Evolutionary conservation across 2,113 vertebrate species (phyloP).

Genomic region (Aspidoscelis tigris): DNA sequence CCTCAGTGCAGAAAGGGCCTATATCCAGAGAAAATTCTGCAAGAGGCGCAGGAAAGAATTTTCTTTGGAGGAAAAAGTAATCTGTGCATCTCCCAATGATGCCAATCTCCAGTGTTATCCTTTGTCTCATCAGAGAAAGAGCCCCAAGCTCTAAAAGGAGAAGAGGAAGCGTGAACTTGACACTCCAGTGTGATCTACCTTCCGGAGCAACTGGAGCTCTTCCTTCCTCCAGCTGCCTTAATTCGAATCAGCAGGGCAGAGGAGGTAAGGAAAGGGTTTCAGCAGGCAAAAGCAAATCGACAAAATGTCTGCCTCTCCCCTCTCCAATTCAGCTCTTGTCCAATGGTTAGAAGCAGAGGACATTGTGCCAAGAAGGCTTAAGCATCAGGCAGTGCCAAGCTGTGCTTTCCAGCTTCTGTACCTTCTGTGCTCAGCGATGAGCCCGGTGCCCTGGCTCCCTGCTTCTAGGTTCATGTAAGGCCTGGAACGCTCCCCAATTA

Average conservation of each 20-base stretch:
- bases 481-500: conserved; percentile 32
- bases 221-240: not conserved
- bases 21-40: not conserved
- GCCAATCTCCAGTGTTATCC: no score
- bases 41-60: not conserved
- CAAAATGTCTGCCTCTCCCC: not conserved
- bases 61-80: no score
- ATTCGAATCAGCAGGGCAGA: not conserved
- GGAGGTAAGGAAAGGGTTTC: not conserved
- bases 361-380: not conserved
- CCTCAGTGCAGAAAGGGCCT: no score
- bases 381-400: not conserved
- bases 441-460: not conserved
- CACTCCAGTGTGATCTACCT: not conserved
- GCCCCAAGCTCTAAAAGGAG: not conserved
- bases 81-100: no score
- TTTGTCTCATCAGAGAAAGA: no score
- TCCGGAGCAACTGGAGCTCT: not conserved
- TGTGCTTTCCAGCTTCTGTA: not conserved
- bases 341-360: not conserved
- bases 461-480: conserved; percentile 21
- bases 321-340: not conserved
- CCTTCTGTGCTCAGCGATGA: conserved; percentile 5
- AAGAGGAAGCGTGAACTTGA: not conserved
- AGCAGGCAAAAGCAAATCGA: not conserved